A percentile compares a stretch with the other conserved stretches of the same genome.
Evolutionary conservation across 2,888 invertebrate species (phyloP).

Genomic region (Drosophila emarginata): DNA sequence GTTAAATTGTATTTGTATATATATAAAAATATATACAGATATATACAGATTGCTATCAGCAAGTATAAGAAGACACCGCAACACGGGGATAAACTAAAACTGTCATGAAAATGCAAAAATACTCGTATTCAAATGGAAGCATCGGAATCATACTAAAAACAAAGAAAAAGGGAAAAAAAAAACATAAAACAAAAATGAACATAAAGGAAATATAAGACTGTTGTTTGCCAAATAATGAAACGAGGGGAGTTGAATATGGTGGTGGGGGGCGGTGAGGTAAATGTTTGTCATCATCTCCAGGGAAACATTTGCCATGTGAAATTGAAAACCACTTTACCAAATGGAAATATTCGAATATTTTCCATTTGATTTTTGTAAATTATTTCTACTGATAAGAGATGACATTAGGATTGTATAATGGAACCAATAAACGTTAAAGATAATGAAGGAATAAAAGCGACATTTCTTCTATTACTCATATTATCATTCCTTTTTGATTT

Average conservation of each 20-base stretch:
- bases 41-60: slow-evolving; percentile 36
- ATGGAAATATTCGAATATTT: not conserved
- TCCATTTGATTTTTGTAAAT: not conserved
- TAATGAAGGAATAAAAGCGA: too few species aligned
- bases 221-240: not conserved
- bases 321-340: not conserved
- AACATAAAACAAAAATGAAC: not conserved
- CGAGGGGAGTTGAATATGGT: not conserved
- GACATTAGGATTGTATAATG: too few species aligned
- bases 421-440: too few species aligned
- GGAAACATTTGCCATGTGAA: not conserved
- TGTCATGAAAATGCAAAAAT: slow-evolving; percentile 2
- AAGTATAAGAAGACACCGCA: not conserved
- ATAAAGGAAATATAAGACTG: slow-evolving; percentile 1
- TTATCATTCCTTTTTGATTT: not conserved
- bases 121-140: not conserved
- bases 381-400: not conserved
- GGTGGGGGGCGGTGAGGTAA: not conserved
- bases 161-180: too few species aligned
- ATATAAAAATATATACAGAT: not conserved
- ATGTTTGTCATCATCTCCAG: not conserved
- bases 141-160: not conserved
- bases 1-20: not conserved
- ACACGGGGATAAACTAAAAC: not conserved
- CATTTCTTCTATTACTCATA: too few species aligned